phyloP scores from a whole-genome alignment of 2,113 vertebrate species.

The Sebastes fasciatus region DNA sequence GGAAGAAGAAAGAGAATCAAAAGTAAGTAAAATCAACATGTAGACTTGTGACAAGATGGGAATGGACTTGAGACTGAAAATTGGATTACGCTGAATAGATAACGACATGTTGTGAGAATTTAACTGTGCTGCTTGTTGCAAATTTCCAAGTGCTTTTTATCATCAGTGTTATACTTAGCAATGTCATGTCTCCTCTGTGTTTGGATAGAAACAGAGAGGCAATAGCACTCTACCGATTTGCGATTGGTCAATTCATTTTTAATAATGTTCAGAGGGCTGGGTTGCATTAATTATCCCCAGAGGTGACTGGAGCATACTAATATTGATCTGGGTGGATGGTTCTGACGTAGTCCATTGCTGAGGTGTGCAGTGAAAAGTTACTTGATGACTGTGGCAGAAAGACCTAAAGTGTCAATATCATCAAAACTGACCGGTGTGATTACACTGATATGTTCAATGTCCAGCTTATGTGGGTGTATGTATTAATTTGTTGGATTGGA shows the following conservation, averaged over 20 bases:
- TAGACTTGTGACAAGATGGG: slow-evolving; percentile 38
- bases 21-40: slow-evolving; percentile 58
- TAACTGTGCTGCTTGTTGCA: slow-evolving; percentile 1
- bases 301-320: slow-evolving; percentile 57
- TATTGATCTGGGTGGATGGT: slow-evolving; percentile 60
- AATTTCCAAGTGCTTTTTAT: neutral
- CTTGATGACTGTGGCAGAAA: slow-evolving; percentile 31
- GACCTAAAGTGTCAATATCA: slow-evolving; percentile 38
- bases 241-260: slow-evolving; percentile 66
- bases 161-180: slow-evolving; percentile 19
- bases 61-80: slow-evolving; percentile 48
- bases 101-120: slow-evolving; percentile 22
- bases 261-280: slow-evolving; percentile 57
- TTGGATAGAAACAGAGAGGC: slow-evolving; percentile 32
- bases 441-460: neutral
- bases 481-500: neutral
- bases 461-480: neutral
- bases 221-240: slow-evolving; percentile 19
- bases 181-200: slow-evolving; percentile 39
- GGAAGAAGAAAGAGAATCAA: slow-evolving; percentile 27
- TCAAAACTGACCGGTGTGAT: slow-evolving; percentile 29
- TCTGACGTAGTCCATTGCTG: slow-evolving; percentile 35
- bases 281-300: slow-evolving; percentile 63
- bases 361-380: slow-evolving; percentile 33
- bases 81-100: slow-evolving; percentile 37